Evolutionary conservation across 1,140 invertebrate genomes (phyloP), one percentile per base, ranked within the genome.

Genomic region (Archegozetes longisetosus): DNA sequence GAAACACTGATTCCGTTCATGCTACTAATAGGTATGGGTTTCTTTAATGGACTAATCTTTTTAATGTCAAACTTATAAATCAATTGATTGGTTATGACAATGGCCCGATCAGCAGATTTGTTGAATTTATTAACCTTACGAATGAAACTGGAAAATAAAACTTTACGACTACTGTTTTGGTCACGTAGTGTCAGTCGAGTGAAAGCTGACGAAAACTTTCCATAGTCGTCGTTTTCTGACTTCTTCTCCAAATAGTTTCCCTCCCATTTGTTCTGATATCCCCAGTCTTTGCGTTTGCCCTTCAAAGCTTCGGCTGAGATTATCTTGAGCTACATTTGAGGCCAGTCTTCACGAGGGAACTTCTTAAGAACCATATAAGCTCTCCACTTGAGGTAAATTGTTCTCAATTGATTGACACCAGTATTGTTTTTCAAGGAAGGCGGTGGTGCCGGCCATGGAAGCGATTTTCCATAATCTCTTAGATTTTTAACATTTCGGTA

Each of bases 51-150:
- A 68, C 86, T 90, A 70, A 95, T 96, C 66, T 80, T 80, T 47
- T 77, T 78, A 25, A 76, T 77, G 64, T 97, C 90, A 63, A 97
- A 74, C 72, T 97, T 97, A 71, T 87, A 93, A 62, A 98, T 82
- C 25, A 78, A 79, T 6, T 80, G 77, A 65, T 95, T 90, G 0
- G 93, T 96, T 48, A 98, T 75, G 12, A 95, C 76, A 52, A 97
- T 71, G 3, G 86, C 87, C 52, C 93, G 77, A 67, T 94, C 87
- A 0, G 88, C 84, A 71, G 82, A 79, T 74, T 96, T 95, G 72
- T 90, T 89, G 72, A 83, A 83, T 52, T 79, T 79, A 70, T 83
- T 83, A 1, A 77, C 75, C 71, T 78, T 64, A 29, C 64, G 62
- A 29, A 65, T 73, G 59, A 73, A 74, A 59, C 73, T 74, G 2